phyloP scores from a whole-genome alignment of 1,140 invertebrate genomes.

The Bombus affinis region DNA sequence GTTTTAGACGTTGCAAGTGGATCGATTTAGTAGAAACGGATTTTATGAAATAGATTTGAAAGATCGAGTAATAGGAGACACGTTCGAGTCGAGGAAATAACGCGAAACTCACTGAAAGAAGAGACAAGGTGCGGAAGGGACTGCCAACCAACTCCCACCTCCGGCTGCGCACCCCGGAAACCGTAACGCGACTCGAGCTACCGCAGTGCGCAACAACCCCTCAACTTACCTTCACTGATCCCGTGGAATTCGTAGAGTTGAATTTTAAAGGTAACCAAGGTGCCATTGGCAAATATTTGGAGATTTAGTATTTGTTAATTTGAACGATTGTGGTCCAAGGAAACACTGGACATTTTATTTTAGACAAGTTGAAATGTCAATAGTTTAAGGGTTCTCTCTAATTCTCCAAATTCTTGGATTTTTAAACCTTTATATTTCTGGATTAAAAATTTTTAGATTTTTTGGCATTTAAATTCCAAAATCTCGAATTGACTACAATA shows the following conservation, averaged over 20 bases:
- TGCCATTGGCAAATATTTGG: rapidly evolving
- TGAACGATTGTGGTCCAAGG: neutral
- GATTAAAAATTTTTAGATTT: no score
- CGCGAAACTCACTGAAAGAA: conserved; percentile 32
- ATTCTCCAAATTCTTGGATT: neutral
- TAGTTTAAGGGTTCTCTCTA: neutral
- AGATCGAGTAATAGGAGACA: neutral
- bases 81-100: conserved; percentile 26
- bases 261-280: neutral
- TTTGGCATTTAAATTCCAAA: no score
- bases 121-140: neutral
- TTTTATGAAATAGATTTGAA: neutral
- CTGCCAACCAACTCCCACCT: conserved; percentile 5
- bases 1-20: neutral
- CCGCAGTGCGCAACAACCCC: conserved; percentile 61
- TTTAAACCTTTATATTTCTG: no score
- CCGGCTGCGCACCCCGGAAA: conserved; percentile 57
- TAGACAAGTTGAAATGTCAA: neutral
- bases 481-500: no score
- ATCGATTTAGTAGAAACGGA: neutral
- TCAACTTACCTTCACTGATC: neutral
- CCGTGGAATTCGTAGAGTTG: neutral
- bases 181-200: conserved; percentile 27
- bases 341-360: neutral
- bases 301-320: neutral